Evolutionary conservation across 2,113 vertebrate genomes (phyloP), one percentile per base, ranked within the genome.

Genomic region (Entelurus aequoreus): DNA sequence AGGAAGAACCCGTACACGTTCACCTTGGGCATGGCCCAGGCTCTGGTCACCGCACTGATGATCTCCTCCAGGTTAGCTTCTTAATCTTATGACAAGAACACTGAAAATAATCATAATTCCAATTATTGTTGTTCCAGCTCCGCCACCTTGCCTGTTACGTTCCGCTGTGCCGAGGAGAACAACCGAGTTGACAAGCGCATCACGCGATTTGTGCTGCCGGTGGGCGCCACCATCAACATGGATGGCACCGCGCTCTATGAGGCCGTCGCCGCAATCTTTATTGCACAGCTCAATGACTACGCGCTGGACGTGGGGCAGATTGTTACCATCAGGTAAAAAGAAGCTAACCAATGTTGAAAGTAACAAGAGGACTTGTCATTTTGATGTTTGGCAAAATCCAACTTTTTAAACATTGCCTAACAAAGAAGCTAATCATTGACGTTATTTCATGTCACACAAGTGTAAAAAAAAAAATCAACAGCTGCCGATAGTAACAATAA

Each of bases 221-320:
- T 99, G 2, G 97, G 97, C 8, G 96, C 97, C 67, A 99, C 97
- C 47, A 98, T 99, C 72, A 99, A 99, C 89, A 99, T 99, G 97
- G 97, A 99, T 0, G 97, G 95, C 48, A 98, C 95, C 0, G 96
- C 97, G 0, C 93, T 99, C 19, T 99, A 99, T 0, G 97, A 99
- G 77, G 97, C 97, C 0, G 95, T 99, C 71, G 96, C 97, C 0
- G 94, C 96, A 53, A 89, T 99, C 74, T 99, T 99, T 65, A 98
- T 99, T 15, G 95, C 96, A 12, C 97, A 99, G 58, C 80, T 98
- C 61, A 99, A 99, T 36, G 84, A 94, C 79, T 85, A 93, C 8
- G 52, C 88, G 8, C 83, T 98, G 80, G 90, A 94, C 73, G 84
- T 92, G 54, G 97, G 95, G 13, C 90, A 99, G 84, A 94, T 99